phyloP scores from a whole-genome alignment of 2,113 vertebrate genomes.

The Ploceus nigricollis region DNA sequence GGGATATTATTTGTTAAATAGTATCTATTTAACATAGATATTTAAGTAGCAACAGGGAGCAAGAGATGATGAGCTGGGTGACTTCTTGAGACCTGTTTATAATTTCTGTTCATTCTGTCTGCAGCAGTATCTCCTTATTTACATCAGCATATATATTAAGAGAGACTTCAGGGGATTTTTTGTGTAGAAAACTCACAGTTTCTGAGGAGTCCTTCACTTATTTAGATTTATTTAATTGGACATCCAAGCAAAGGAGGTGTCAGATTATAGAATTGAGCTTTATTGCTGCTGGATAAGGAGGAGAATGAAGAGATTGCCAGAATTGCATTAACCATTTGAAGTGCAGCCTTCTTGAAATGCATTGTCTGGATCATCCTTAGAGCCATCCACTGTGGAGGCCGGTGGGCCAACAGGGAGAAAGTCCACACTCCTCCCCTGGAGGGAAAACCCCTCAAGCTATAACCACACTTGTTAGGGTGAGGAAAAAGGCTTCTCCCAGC shows the following conservation, averaged over 20 bases:
- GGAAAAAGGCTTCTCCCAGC: not conserved
- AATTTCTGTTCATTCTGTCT: not conserved
- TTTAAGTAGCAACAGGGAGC: not conserved
- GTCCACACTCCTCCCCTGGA: not conserved
- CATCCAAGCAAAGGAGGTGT: constrained; percentile 3
- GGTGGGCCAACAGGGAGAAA: not conserved
- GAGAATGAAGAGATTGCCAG: constrained; percentile 20
- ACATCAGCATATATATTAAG: not conserved
- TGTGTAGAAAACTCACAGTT: not conserved
- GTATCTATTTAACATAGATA: not conserved
- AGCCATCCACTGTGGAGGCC: not conserved
- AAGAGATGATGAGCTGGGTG: not conserved
- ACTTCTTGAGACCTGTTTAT: not conserved
- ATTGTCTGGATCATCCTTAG: not conserved
- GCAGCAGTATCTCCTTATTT: not conserved
- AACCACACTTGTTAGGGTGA: not conserved
- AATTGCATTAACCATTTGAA: not conserved
- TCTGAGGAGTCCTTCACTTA: not conserved
- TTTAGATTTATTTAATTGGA: not conserved
- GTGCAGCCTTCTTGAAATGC: not conserved
- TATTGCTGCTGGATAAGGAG: constrained; percentile 3
- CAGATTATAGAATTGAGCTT: constrained; percentile 44
- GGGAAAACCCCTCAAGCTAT: not conserved
- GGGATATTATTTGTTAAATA: not conserved
- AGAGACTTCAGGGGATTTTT: not conserved